These are phyloP conservation scores for Fratercula arctica DNA, from an alignment of 2,797 vertebrate genomes.

Conservation along the genomic window DNA sequence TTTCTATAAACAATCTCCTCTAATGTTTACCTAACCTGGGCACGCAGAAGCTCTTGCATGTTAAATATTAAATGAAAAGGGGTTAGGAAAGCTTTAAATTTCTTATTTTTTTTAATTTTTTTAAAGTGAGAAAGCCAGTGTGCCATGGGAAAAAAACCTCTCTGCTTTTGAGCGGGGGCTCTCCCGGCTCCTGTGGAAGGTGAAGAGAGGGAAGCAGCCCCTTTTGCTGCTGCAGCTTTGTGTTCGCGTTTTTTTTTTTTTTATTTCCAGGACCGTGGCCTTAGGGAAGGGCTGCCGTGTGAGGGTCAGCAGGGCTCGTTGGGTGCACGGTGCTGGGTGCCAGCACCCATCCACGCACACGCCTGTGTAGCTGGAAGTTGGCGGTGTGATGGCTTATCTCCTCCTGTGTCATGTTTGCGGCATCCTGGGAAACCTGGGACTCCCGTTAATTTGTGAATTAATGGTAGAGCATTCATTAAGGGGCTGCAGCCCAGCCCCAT, in stretches of 20 bases:
- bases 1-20: conserved; percentile 63
- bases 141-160: neutral
- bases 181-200: neutral
- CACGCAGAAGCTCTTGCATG: neutral
- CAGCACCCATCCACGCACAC: neutral
- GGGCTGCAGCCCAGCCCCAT: neutral
- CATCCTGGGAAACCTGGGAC: neutral
- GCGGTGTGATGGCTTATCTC: neutral
- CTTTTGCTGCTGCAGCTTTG: accelerated
- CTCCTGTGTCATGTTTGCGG: neutral
- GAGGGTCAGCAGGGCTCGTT: accelerated
- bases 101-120: neutral
- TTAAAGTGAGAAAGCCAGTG: neutral
- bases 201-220: neutral
- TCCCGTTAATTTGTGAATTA: neutral
- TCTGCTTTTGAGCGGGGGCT: neutral
- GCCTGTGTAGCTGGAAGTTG: neutral
- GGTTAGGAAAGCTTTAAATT: neutral
- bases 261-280: neutral
- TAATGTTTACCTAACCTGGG: conserved; percentile 59
- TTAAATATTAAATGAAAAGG: conserved; percentile 58
- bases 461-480: neutral
- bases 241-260: neutral
- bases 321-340: neutral
- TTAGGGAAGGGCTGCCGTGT: neutral